Evolutionary conservation across 2,113 vertebrate genomes (phyloP).

Genomic region (Chamaea fasciata): DNA sequence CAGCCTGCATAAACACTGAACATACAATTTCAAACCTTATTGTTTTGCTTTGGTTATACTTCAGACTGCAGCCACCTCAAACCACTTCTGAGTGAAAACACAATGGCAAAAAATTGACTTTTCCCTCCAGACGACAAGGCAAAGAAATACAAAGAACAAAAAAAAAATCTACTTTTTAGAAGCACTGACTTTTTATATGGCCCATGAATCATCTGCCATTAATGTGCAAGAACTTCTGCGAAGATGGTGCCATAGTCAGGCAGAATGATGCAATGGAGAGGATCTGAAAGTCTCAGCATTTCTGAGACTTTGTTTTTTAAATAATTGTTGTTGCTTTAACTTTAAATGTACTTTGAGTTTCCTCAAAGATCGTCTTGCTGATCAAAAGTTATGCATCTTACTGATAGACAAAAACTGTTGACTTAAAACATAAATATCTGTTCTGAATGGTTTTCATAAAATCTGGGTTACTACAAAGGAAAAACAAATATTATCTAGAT

Average conservation of each 20-base stretch:
- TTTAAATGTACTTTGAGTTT: neutral
- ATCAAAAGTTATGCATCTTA: neutral
- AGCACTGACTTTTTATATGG: neutral
- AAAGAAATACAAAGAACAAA: neutral
- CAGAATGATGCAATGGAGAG: neutral
- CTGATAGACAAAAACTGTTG: neutral
- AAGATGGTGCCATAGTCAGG: neutral
- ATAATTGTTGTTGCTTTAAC: neutral
- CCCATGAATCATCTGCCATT: neutral
- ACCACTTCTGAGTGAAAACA: conserved; percentile 27
- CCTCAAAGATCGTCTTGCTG: neutral
- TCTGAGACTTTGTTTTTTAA: neutral
- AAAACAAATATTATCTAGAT: neutral
- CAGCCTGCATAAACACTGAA: conserved; percentile 8
- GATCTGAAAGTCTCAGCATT: neutral
- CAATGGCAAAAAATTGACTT: neutral
- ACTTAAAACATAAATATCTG: neutral
- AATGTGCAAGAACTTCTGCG: neutral
- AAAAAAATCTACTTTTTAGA: neutral
- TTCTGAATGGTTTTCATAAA: conserved; percentile 23
- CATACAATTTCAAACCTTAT: conserved; percentile 2
- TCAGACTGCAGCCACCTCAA: conserved; percentile 16
- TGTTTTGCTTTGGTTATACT: neutral
- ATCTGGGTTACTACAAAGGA: neutral
- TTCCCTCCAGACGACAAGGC: neutral